Base-by-base conservation (phyloP, 1,140 invertebrate genomes). In the Marisa cornuarietis region DNA sequence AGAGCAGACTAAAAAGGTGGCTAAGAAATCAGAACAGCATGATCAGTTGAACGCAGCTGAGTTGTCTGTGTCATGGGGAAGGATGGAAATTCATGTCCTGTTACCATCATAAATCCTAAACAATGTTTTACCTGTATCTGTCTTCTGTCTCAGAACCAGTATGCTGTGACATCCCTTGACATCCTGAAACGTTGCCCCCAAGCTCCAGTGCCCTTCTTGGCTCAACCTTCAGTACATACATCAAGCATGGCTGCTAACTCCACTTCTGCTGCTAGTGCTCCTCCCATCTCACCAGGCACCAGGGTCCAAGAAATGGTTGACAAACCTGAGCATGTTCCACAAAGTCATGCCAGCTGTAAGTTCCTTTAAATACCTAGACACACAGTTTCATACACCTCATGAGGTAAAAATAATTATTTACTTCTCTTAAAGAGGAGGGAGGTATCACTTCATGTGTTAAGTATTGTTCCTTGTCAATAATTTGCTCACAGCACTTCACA, bases 161-260 rank as follows among this genome's bases (percentile, higher is more conserved):
- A 92, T 78, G 89, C 90, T 11, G 92, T 93, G 75, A 92, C 91
- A 63, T 92, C 90, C 76, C 78, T 93, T 16, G 91, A 92, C 71
- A 90, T 93, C 77, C 86, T 94, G 51, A 89, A 91, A 74, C 87
- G 92, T 71, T 88, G 93, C 66, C 91, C 91, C 14, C 91, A 92
- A 58, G 91, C 93, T 9, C 93, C 93, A 14, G 90, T 92, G n/a
- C 93, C 93, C 6, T 91, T 91, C 75, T 85, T 94, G 11, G 92
- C 93, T 71, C 83, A 82, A 42, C 71, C 80, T 24, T 73, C 80
- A 93, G 13, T 92, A 92, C 73, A 80, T 72, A 16, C 69, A 61
- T 26, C 79, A 73, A 13, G 76, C 62, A 4, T 68, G n/a, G 11
- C 66, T 13, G 13, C 1, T 11, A 68, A 24, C 31, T 16, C 66